Evolutionary conservation across 1,140 invertebrate genomes (phyloP).

Genomic region (Neodiprion virginianus): DNA sequence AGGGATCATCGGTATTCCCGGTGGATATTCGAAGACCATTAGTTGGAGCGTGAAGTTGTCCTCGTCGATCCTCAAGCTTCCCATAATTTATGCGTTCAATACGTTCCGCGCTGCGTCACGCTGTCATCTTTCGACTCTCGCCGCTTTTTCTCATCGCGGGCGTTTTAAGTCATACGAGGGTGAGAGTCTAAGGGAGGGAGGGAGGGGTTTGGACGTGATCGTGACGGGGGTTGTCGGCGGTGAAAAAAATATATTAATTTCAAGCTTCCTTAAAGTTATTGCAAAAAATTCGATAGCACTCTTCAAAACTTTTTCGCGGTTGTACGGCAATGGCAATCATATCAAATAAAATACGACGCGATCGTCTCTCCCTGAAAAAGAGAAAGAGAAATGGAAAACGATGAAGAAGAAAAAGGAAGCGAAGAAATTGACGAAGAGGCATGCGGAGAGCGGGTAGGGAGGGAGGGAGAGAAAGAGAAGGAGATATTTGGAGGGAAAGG

Average conservation of each 20-base stretch:
- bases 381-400: neutral
- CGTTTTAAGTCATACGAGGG: constrained; percentile 12
- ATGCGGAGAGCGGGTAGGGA: too few relatives aligned
- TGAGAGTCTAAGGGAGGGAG: too few relatives aligned
- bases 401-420: too few relatives aligned
- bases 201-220: too few relatives aligned
- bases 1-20: too few relatives aligned
- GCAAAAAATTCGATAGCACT: constrained; percentile 33
- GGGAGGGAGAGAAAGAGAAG: too few relatives aligned
- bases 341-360: constrained; percentile 27
- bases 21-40: too few relatives aligned
- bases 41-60: too few relatives aligned
- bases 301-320: constrained; percentile 27
- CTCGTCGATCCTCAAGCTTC: constrained; percentile 6
- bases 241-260: constrained; percentile 49
- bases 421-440: too few relatives aligned
- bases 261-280: constrained; percentile 38
- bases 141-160: constrained; percentile 12
- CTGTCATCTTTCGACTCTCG: constrained; percentile 15
- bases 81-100: constrained; percentile 53
- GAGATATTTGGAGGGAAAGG: too few relatives aligned
- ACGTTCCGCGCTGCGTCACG: constrained; percentile 30
- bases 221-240: neutral
- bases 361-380: constrained; percentile 24
- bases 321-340: constrained; percentile 43